Percentiles rank a stretch among this genome's conserved stretches.
Conservation (phyloP, 2,888 invertebrate species). For the Camptogramma bilineatum region DNA sequence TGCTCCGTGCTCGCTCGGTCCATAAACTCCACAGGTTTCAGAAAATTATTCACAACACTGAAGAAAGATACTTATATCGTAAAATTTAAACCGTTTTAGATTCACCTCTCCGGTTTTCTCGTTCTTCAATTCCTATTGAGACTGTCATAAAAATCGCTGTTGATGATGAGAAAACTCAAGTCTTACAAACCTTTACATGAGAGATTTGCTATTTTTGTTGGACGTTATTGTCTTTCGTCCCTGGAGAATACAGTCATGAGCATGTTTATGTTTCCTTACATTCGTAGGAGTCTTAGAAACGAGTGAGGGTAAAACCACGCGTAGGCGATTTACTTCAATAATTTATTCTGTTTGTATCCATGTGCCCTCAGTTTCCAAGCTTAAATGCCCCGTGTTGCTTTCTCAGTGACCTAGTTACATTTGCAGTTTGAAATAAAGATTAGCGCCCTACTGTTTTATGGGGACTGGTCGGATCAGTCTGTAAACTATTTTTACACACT, state of each 20-base stretch:
- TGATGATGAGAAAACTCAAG: neutral
- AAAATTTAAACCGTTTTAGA: too few species aligned
- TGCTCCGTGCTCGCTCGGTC: too few species aligned
- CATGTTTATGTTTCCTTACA: too few species aligned
- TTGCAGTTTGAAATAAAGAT: constrained; percentile 37
- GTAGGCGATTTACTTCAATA: constrained; percentile 25
- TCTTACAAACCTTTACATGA: neutral
- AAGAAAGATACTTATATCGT: too few species aligned
- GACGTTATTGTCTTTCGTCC: neutral
- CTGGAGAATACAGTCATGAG: neutral
- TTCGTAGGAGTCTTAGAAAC: neutral
- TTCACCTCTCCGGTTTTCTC: too few species aligned
- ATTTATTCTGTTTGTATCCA: constrained; percentile 28
- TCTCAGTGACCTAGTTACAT: constrained; percentile 34
- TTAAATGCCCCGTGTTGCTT: constrained; percentile 29
- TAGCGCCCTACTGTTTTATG: constrained; percentile 25
- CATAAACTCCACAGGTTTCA: too few species aligned
- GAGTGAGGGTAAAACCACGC: constrained; percentile 6
- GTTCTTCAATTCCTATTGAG: neutral
- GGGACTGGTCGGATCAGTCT: constrained; percentile 17
- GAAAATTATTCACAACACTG: too few species aligned
- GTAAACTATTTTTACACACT: constrained; percentile 23
- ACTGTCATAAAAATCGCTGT: constrained; percentile 1
- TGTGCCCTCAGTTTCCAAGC: constrained; percentile 23
- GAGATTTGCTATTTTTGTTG: neutral